Evolutionary conservation across 2,888 invertebrate species (phyloP).

Genomic region (Phytoseiulus persimilis): DNA sequence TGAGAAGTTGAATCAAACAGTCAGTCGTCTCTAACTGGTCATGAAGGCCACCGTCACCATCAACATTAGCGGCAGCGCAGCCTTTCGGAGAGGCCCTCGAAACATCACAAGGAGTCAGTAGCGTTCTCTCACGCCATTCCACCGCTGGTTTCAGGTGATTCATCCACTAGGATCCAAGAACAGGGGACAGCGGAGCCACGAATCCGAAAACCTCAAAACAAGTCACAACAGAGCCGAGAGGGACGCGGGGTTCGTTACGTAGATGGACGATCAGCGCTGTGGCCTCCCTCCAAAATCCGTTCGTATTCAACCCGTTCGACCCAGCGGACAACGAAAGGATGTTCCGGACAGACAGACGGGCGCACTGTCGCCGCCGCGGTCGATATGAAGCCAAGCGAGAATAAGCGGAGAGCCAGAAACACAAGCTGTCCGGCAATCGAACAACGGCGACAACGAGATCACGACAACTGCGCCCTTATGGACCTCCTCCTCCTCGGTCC

Average conservation of each 20-base stretch:
- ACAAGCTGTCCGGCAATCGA: background rate
- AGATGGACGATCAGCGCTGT: no score
- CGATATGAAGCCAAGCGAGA: background rate
- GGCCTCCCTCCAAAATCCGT: background rate
- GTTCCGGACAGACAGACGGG: background rate
- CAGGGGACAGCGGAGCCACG: background rate
- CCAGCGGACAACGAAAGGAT: background rate
- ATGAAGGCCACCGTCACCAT: background rate
- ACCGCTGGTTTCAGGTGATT: background rate
- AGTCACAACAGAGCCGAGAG: no score
- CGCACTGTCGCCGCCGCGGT: background rate
- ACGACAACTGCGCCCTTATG: background rate
- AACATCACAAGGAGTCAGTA: background rate
- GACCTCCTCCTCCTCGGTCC: no score
- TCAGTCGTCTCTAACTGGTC: background rate
- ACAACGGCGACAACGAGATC: background rate
- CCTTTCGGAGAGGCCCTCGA: background rate
- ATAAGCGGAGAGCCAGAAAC: background rate
- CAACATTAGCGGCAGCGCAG: background rate
- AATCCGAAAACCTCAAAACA: background rate
- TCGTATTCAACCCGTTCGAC: background rate
- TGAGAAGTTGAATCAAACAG: background rate
- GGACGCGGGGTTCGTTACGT: no score
- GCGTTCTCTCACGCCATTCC: constrained; percentile 5
- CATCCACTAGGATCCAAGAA: background rate